phyloP scores from a whole-genome alignment of 2,888 invertebrate genomes.

The Thumatha senex region DNA sequence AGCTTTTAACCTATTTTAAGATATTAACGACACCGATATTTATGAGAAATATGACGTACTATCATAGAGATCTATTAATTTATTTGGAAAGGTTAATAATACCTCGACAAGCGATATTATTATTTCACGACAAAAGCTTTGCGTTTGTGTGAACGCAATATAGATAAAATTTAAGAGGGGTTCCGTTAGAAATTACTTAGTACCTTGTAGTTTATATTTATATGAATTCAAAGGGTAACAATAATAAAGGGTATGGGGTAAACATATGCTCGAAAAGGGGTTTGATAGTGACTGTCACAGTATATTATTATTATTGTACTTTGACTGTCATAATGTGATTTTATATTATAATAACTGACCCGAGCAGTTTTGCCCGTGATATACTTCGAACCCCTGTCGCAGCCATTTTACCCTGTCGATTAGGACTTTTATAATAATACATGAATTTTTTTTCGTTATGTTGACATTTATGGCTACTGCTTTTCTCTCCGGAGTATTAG shows the following conservation, averaged over 20 bases:
- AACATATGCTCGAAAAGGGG: constrained; percentile 11
- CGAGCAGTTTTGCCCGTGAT: no score
- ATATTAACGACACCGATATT: constrained; percentile 6
- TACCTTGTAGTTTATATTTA: constrained; percentile 25
- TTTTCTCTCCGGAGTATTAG: no score
- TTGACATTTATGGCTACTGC: no score
- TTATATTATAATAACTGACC: neutral
- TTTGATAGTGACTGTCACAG: constrained; percentile 7
- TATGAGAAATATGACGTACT: constrained; percentile 21
- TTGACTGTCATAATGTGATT: neutral
- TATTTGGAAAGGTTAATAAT: constrained; percentile 35
- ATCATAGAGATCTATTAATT: constrained; percentile 30
- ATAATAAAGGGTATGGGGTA: constrained; percentile 13
- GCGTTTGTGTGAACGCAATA: constrained; percentile 42
- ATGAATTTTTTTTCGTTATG: no score
- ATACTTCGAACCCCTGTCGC: no score
- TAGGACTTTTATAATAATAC: no score
- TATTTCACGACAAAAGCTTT: constrained; percentile 27
- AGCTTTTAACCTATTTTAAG: neutral
- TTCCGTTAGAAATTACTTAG: constrained; percentile 36
- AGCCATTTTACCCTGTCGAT: no score
- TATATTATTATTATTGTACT: neutral
- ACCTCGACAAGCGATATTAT: constrained; percentile 26
- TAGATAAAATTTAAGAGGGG: constrained; percentile 46
- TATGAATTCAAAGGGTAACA: constrained; percentile 27